Evolutionary conservation across 2,113 vertebrate genomes (phyloP), one percentile per base, ranked within the genome.

Genomic region (Syngnathus floridae): DNA sequence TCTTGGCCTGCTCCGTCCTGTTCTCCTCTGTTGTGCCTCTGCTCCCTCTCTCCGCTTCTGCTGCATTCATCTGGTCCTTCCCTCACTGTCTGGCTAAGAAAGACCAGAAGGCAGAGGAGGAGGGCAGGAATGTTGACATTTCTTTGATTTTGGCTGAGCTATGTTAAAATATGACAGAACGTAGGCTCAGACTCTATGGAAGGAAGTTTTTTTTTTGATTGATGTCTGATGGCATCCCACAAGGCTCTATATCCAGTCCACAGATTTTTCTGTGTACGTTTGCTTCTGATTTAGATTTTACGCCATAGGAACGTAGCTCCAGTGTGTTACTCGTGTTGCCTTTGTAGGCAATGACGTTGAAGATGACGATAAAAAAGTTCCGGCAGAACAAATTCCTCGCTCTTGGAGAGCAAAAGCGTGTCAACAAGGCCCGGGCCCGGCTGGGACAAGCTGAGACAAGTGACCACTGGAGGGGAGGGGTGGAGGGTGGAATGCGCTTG

Each of bases 361-460:
- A 41, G 58, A 31, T 61, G 37, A 7, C 12, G 38, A 64, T 69
- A 61, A 7, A 0, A 0, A 19, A 69, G 55, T 81, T 77, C 82
- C 84, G 82, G 81, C 51, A 65, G 66, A 73, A 71, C 78, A 85
- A 86, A 84, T 82, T 82, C 82, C 72, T 76, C 74, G 63, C 80
- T 83, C 70, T 68, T 13, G 48, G 70, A 35, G 26, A 62, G 77
- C 36, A 66, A 67, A 56, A 75, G 71, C 65, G 73, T 80, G 75
- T 87, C 80, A 86, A 88, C 84, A 83, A 75, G 61, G 74, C 72
- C 67, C 62, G 2, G 51, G 75, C n/a, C 2, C 19, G 66, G 57
- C 76, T 79, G 70, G 75, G 87, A 68, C 88, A 88, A 77, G 88
- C 86, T 87, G 64, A 75, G 84, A 86, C 89, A 88, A 86, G 87